Evolutionary conservation across 35 echinoderm and acorn worm genomes (phyloP).

Genomic region (Heliocidaris tuberculata): DNA sequence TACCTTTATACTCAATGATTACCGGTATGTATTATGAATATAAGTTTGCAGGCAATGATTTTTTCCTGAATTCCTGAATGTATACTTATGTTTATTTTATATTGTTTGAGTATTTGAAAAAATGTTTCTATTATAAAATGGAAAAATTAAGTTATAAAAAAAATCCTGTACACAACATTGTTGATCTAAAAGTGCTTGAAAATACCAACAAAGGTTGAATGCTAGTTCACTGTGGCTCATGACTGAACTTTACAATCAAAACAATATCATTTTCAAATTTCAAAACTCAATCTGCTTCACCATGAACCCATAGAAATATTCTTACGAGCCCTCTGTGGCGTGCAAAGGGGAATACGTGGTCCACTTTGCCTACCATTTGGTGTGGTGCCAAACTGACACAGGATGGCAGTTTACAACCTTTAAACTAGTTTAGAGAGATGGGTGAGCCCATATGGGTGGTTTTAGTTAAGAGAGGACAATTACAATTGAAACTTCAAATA

Average conservation of each 20-base stretch:
- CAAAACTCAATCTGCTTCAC: not conserved
- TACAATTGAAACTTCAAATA: too few species aligned
- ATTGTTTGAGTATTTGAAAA: too few species aligned
- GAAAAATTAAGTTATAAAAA: too few species aligned
- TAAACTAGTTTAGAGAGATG: not conserved
- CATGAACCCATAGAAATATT: not conserved
- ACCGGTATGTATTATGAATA: too few species aligned
- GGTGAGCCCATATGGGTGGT: too few species aligned
- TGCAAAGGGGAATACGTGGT: not conserved
- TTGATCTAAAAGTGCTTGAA: not conserved
- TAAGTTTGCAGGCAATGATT: too few species aligned
- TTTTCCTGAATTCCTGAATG: too few species aligned
- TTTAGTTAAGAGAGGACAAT: too few species aligned
- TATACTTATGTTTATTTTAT: too few species aligned
- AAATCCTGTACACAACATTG: not conserved
- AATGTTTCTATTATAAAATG: too few species aligned
- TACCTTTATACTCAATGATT: too few species aligned
- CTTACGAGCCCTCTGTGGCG: not conserved
- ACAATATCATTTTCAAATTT: not conserved
- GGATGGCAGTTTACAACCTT: not conserved
- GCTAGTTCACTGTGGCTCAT: not conserved
- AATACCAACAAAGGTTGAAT: not conserved
- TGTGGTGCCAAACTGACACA: not conserved
- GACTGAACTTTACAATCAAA: not conserved
- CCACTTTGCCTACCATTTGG: not conserved